Evolutionary conservation across 2,113 vertebrate genomes (phyloP).

Genomic region (Malurus elegans): DNA sequence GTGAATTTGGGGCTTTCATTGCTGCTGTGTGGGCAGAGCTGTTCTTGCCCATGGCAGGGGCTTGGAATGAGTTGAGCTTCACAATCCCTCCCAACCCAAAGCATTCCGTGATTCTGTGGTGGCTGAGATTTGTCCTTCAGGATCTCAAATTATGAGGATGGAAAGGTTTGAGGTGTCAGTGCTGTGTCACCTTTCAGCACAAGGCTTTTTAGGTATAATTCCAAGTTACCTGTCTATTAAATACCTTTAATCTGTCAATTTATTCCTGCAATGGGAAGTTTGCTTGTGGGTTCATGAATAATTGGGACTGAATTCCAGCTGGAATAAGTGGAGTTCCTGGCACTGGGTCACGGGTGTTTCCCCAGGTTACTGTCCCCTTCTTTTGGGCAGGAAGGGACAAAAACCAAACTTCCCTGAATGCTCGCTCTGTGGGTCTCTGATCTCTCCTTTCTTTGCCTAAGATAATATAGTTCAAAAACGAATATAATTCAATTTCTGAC

Average conservation of each 20-base stretch:
- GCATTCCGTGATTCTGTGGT: neutral
- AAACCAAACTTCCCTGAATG: neutral
- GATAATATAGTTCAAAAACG: neutral
- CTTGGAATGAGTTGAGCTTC: neutral
- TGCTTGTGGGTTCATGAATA: neutral
- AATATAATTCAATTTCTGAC: neutral
- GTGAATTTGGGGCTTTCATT: neutral
- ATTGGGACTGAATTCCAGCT: neutral
- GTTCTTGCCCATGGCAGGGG: neutral
- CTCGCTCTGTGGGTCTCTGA: neutral
- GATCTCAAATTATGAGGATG: no score
- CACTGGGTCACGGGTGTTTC: rapidly evolving
- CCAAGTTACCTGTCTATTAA: rapidly evolving
- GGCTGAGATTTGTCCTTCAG: neutral
- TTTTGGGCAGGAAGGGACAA: neutral
- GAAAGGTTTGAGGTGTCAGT: neutral
- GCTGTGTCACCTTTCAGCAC: neutral
- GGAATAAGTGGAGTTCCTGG: neutral
- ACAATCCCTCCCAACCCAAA: neutral
- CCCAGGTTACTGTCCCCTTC: neutral
- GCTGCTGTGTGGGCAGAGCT: neutral
- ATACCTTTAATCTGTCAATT: neutral
- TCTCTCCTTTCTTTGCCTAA: neutral
- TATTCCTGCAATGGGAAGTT: neutral
- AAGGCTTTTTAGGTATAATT: neutral